Percentiles rank a stretch among this genome's conserved stretches.
These are phyloP conservation scores for Cantharis flavilabris DNA, from an alignment of 2,888 invertebrate genomes.

Conservation along the genomic window DNA sequence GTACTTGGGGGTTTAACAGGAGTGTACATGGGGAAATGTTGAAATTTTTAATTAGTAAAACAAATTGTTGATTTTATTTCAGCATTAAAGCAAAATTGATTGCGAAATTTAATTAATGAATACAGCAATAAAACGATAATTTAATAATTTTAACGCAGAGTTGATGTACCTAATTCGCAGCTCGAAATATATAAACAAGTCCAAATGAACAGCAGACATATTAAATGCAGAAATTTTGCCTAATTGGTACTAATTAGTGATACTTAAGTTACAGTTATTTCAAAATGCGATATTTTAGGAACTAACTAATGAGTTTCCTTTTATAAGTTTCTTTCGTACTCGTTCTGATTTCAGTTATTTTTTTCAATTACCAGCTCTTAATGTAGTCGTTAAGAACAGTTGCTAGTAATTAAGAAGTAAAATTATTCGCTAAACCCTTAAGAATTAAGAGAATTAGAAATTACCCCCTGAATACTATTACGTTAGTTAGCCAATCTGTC, in stretches of 20 bases:
- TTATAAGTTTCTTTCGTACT: conserved; percentile 38
- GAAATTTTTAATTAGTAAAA: not conserved
- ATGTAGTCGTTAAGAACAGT: conserved; percentile 48
- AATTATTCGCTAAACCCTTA: conserved; percentile 37
- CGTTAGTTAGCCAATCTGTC: conserved; percentile 15
- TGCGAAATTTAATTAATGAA: not conserved
- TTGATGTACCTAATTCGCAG: conserved; percentile 3
- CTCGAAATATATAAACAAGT: conserved; percentile 7
- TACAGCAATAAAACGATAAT: not conserved
- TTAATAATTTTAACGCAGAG: conserved; percentile 14
- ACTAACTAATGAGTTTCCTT: conserved; percentile 36
- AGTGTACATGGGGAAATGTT: not conserved
- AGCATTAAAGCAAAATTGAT: not conserved
- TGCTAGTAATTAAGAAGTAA: conserved; percentile 44
- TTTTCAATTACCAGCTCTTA: conserved; percentile 47
- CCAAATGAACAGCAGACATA: conserved; percentile 18
- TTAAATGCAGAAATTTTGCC: conserved; percentile 22
- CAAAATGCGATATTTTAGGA: conserved; percentile 38
- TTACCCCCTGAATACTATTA: conserved; percentile 28
- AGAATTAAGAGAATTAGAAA: conserved; percentile 42
- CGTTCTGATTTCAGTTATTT: conserved; percentile 41
- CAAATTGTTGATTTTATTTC: not conserved
- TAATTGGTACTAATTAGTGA: conserved; percentile 36
- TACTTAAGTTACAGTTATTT: conserved; percentile 30
- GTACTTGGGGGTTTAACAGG: too few species aligned